phyloP scores from a whole-genome alignment of 2,113 vertebrate genomes.

The Antechinus flavipes region DNA sequence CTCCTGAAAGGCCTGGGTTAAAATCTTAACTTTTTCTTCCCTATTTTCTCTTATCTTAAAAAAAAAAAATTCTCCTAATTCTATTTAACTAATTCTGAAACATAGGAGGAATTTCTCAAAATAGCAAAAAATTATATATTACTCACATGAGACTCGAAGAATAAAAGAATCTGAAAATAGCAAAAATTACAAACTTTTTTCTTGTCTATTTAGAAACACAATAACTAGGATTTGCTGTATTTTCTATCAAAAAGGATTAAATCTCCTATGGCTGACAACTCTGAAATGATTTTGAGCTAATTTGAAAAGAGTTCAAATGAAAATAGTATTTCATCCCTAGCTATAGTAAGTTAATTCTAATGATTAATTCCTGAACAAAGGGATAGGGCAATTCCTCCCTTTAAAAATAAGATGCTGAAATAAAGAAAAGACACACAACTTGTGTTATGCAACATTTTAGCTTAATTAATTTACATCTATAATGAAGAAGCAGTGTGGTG shows the following conservation, averaged over 20 bases:
- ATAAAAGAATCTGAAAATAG: background rate
- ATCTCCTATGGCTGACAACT: background rate
- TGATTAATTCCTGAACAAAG: conserved; percentile 18
- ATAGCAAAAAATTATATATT: background rate
- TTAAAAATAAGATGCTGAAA: background rate
- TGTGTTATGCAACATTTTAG: background rate
- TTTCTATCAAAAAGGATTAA: conserved; percentile 18
- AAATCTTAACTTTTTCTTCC: background rate
- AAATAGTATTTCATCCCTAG: conserved; percentile 5
- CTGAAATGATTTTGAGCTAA: background rate
- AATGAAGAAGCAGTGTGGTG: too few relatives aligned
- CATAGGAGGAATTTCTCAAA: background rate
- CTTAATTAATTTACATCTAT: conserved; percentile 5
- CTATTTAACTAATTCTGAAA: background rate
- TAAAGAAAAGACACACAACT: background rate
- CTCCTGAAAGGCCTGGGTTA: background rate
- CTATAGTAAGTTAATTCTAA: background rate
- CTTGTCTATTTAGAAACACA: background rate
- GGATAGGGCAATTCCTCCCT: too few relatives aligned
- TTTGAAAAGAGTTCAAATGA: conserved; percentile 15
- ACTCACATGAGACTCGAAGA: background rate
- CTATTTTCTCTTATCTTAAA: background rate
- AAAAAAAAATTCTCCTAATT: background rate
- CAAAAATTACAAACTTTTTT: background rate
- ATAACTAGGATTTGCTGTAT: conserved; percentile 4